Evolutionary conservation across 1,140 invertebrate species (phyloP).

Genomic region (Schlechtendalia chinensis): DNA sequence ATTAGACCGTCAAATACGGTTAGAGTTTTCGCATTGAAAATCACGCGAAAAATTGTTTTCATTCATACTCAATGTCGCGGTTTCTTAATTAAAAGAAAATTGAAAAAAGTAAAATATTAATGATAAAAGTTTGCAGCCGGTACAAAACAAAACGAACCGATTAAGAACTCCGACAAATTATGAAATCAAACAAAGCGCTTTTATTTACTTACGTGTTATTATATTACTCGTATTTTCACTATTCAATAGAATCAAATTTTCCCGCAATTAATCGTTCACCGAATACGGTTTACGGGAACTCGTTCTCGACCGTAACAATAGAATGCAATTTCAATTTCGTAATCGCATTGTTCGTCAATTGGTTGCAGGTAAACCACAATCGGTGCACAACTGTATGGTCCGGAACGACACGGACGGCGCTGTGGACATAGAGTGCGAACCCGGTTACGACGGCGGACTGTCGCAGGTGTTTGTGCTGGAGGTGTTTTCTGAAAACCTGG

Average conservation of each 20-base stretch:
- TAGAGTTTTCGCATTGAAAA: no score
- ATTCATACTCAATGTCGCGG: not conserved
- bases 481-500: slow-evolving; percentile 67
- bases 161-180: not conserved
- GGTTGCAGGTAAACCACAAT: slow-evolving; percentile 67
- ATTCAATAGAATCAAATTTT: no score
- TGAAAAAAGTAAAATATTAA: not conserved
- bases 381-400: slow-evolving; percentile 72
- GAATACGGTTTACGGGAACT: no score
- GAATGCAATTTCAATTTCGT: no score
- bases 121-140: not conserved
- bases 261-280: no score
- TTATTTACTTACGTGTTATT: no score
- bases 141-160: not conserved
- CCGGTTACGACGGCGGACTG: slow-evolving; percentile 81
- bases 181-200: no score
- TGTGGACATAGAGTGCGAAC: slow-evolving; percentile 71
- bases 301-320: no score
- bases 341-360: no score
- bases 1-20: no score
- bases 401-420: slow-evolving; percentile 72
- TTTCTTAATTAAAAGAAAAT: slow-evolving; percentile 8
- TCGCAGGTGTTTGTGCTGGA: slow-evolving; percentile 78
- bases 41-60: no score
- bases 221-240: no score